Percentiles rank a stretch among this genome's conserved stretches.
These are phyloP conservation scores for Phylloscopus whistleri DNA, from an alignment of 2,113 vertebrate species.

Conservation along the genomic window DNA sequence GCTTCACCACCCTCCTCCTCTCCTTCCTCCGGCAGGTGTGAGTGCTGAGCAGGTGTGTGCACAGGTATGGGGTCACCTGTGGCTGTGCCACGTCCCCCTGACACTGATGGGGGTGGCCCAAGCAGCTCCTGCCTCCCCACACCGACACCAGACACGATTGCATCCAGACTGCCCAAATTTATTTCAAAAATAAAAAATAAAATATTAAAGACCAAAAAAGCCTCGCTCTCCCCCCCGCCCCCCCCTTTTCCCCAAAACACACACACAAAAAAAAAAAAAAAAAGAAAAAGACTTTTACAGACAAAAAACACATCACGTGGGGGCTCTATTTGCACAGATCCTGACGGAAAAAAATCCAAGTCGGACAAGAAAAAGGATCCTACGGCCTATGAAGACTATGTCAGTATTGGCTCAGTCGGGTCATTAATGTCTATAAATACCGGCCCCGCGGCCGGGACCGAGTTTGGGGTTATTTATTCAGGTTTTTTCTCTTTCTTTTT, in stretches of 20 bases:
- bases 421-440: slow-evolving; percentile 23
- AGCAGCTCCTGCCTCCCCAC: too few relatives aligned
- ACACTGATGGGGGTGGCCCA: too few relatives aligned
- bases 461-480: background rate
- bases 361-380: background rate
- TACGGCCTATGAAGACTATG: slow-evolving; percentile 24
- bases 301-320: slow-evolving; percentile 33
- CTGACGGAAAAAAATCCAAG: background rate
- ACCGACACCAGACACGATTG: background rate
- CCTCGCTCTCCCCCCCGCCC: background rate
- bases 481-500: too few relatives aligned
- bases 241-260: background rate
- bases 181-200: slow-evolving; percentile 59
- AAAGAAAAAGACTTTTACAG: slow-evolving; percentile 23
- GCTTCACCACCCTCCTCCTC: too few relatives aligned
- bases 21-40: background rate
- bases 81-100: background rate
- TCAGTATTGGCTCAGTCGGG: slow-evolving; percentile 25
- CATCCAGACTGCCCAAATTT: slow-evolving; percentile 47
- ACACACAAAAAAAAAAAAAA: background rate
- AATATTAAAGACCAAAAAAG: slow-evolving; percentile 28
- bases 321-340: slow-evolving; percentile 27
- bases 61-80: accelerated
- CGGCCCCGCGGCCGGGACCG: background rate
- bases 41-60: background rate